A percentile compares a stretch with the other conserved stretches of the same genome.
Conservation (phyloP, 2,113 vertebrate genomes). For the Equus quagga region DNA sequence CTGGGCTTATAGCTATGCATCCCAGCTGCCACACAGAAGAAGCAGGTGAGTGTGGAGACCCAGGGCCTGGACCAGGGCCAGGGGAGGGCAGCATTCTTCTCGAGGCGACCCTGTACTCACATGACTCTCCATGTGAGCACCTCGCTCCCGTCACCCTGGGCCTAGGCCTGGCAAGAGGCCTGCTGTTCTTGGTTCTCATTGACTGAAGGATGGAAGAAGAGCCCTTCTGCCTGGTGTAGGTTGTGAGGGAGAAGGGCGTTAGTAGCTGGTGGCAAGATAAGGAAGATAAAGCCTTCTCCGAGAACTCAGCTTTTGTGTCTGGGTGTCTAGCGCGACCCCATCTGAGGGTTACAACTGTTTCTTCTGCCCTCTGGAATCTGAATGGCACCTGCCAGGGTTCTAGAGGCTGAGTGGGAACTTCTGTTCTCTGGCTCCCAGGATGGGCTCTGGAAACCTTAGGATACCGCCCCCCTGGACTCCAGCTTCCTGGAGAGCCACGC, state of each 20-base stretch:
- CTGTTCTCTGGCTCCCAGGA: neutral
- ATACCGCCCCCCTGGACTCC: neutral
- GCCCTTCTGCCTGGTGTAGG: neutral
- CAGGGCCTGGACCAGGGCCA: neutral
- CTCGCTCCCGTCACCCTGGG: neutral
- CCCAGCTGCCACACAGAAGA: neutral
- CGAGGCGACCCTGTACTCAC: neutral
- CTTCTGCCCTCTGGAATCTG: neutral
- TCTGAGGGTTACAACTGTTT: neutral
- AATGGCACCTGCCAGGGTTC: neutral
- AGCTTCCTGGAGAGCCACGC: fast-evolving
- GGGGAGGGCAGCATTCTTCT: too few relatives aligned
- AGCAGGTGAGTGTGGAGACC: neutral
- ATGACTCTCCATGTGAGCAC: fast-evolving
- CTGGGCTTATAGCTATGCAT: fast-evolving
- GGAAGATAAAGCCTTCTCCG: neutral
- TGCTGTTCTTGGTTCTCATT: neutral
- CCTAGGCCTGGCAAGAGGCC: neutral
- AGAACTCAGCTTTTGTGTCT: neutral
- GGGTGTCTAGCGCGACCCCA: too few relatives aligned
- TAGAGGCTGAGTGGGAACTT: neutral
- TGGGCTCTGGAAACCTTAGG: neutral
- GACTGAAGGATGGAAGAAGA: neutral
- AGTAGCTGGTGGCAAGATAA: neutral
- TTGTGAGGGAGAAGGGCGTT: neutral